A percentile compares a stretch with the other conserved stretches of the same genome.
phyloP scores from a whole-genome alignment of 2,113 vertebrate species.

The Cinclus cinclus region DNA sequence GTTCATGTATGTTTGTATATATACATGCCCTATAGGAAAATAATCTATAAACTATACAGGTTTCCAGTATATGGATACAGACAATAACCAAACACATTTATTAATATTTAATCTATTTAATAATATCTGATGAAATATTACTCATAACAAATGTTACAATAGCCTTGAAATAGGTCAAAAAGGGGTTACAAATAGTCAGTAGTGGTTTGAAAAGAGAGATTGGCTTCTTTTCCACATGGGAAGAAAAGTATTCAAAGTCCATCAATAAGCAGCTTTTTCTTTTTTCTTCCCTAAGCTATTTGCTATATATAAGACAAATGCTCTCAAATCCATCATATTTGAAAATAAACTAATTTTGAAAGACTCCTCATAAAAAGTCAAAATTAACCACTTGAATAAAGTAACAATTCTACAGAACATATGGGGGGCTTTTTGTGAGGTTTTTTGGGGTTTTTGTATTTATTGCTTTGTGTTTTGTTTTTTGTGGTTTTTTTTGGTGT shows the following conservation, averaged over 20 bases:
- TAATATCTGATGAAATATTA: neutral
- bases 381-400: neutral
- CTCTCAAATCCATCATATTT: neutral
- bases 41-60: neutral
- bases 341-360: neutral
- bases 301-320: neutral
- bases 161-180: neutral
- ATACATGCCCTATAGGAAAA: neutral
- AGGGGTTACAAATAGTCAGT: neutral
- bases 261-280: accelerated
- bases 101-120: neutral
- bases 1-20: too few species aligned
- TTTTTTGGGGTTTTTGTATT: neutral
- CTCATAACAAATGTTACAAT: neutral
- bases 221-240: neutral
- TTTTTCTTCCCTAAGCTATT: neutral
- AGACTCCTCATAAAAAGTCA: neutral
- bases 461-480: neutral
- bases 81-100: neutral
- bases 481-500: neutral
- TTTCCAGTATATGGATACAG: neutral
- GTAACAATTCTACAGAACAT: neutral
- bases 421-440: too few species aligned
- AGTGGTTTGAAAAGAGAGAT: neutral
- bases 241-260: neutral